phyloP scores from a whole-genome alignment of 2,888 invertebrate genomes.

The Zygaena filipendulae region DNA sequence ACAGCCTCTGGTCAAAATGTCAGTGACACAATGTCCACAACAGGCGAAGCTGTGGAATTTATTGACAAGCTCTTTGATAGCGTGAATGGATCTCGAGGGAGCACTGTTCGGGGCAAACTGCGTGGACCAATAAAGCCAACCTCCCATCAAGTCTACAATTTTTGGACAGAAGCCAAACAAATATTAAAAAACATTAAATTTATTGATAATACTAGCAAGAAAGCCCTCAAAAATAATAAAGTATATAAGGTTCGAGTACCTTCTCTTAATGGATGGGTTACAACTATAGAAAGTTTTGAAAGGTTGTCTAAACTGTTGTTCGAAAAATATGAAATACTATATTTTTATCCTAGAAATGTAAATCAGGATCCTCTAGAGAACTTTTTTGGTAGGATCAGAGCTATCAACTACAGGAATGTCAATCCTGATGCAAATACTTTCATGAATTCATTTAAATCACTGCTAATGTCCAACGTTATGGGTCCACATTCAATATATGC shows the following conservation, averaged over 20 bases:
- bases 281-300: conserved; percentile 16
- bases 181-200: conserved; percentile 12
- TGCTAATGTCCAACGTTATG: conserved; percentile 14
- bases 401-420: conserved; percentile 17
- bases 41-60: conserved; percentile 11
- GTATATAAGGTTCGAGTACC: conserved; percentile 11
- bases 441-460: conserved; percentile 15
- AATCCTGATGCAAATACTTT: conserved; percentile 18
- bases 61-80: conserved; percentile 14
- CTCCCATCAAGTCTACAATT: conserved; percentile 9
- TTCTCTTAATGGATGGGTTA: conserved; percentile 15
- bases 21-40: conserved; percentile 2
- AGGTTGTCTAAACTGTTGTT: conserved; percentile 15
- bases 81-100: conserved; percentile 9
- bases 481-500: conserved; percentile 11
- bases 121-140: conserved; percentile 9
- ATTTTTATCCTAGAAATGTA: conserved; percentile 15
- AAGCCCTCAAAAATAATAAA: conserved; percentile 4
- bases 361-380: conserved; percentile 20
- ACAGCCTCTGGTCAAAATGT: too few relatives aligned
- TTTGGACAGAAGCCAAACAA: conserved; percentile 13
- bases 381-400: conserved; percentile 19
- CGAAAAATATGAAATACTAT: conserved; percentile 12
- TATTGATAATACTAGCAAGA: conserved; percentile 8
- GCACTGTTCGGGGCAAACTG: conserved; percentile 8